Base-by-base conservation (phyloP, 1,140 invertebrate genomes). In the Conus ventricosus region DNA sequence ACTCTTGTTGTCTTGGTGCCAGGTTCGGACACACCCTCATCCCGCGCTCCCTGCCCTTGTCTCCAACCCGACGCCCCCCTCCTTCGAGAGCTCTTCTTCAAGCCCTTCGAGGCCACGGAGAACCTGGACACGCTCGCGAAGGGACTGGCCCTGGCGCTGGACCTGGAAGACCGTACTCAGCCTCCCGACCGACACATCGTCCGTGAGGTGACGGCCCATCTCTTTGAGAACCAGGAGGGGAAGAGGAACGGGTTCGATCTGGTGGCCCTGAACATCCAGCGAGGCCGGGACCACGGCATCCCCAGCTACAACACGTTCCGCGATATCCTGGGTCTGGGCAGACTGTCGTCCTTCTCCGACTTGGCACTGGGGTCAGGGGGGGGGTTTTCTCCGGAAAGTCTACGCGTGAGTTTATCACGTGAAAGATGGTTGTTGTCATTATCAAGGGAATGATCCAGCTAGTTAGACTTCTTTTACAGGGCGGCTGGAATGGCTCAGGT, bases 1-100 rank as follows among this genome's bases (percentile, higher is more conserved):
- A 39, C 6, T 71, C 67, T 71, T 71, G 11, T 20, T 71, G 8
- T 23, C 6, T 60, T 60, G 57, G 8, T 8, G 27, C 8, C 5
- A 95, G 87, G 63, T 88, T 88, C 25, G 87, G 87, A 11, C 87
- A 88, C 82, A 84, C 87, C 39, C 87, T 88, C 27, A 88, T 88
- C 53, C 87, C 87, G 97, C 76, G 95, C 99, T 88, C 97, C 25
- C 27, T 88, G 20, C 81, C 67, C 54, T 10, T 88, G 6, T 71
- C 80, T 11, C 57, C 80, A 2, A 88, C 8, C 55, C 63, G 83
- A 17, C 88, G 71, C 53, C 39, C 39, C n/a, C 8, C 23, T 75
- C 25, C 88, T 88, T 51, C 8, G 88, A 51, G 88, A 88, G 11
- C 82, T 88, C 51, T 88, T 88, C 75, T 88, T 88, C 71, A 88